Percentiles rank a stretch among this genome's conserved stretches.
These are phyloP conservation scores for Phenacoccus solenopsis DNA, from an alignment of 1,140 invertebrate species.

Conservation along the genomic window DNA sequence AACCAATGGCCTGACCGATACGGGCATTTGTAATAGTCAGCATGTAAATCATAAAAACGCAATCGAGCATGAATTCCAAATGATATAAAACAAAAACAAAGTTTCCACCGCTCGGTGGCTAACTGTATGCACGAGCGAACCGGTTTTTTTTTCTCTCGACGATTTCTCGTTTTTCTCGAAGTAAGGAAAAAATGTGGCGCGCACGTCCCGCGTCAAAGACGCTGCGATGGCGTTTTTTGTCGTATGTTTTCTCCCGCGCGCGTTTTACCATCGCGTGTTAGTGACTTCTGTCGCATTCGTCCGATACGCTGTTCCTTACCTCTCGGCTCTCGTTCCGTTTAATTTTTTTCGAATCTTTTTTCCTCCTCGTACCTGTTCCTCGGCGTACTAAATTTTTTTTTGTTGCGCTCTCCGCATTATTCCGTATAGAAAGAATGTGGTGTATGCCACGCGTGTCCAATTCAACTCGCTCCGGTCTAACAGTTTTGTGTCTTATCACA, in stretches of 20 bases:
- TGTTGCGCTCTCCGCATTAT: constrained; percentile 9
- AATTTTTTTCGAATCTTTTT: constrained; percentile 3
- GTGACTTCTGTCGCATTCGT: constrained; percentile 14
- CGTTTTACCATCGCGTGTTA: constrained; percentile 11
- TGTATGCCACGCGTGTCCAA: constrained; percentile 15
- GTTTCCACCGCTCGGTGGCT: background rate
- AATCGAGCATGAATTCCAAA: background rate
- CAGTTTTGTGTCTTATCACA: constrained; percentile 4
- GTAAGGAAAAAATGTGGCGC: background rate
- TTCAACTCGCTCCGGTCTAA: constrained; percentile 13
- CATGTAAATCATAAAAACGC: constrained; percentile 2
- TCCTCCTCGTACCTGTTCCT: background rate
- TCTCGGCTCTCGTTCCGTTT: background rate
- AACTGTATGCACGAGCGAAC: constrained; percentile 12
- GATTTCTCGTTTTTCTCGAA: background rate
- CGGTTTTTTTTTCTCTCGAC: background rate
- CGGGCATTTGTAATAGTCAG: background rate
- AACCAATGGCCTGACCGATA: background rate
- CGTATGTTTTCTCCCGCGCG: constrained; percentile 4
- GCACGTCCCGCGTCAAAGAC: background rate
- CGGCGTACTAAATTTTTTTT: background rate
- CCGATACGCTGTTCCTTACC: constrained; percentile 6
- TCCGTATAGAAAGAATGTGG: constrained; percentile 15
- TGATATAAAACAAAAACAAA: constrained; percentile 12
- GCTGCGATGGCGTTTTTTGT: background rate